Base-by-base conservation (phyloP, 2,797 vertebrate genomes). In the Crenuchus spilurus region DNA sequence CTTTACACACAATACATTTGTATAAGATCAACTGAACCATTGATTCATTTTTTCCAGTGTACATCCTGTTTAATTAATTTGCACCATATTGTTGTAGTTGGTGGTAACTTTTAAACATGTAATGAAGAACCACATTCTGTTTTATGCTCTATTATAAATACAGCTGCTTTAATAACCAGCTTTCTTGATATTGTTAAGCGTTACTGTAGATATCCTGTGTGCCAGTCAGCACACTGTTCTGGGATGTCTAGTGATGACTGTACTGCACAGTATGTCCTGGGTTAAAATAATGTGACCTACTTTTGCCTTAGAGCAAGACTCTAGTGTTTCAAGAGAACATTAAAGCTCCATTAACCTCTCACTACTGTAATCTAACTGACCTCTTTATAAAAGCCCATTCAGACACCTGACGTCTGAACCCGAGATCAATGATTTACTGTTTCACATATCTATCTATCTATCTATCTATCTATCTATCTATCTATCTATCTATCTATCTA, bases 241-340 rank as follows among this genome's bases (percentile, higher is more conserved):
- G 48, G 22, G 67, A 57, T 49, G 46, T 65, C 48, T 14, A 65
- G 22, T 64, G 70, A 48, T 76, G 58, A 64, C 55, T 49, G 51
- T 62, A 62, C 18, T 49, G 24, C 42, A 51, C 49, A 0, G n/a
- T 7, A 7, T 7, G 44, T 48, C n/a, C 44, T 70, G 64, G 67
- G 58, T 70, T 71, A 76, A 57, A 76, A 35, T 70, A 52, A 70
- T 63, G 41, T 49, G 24, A 76, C 51, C 24, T 20, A 70, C 55
- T 41, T 44, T 48, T 76, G 60, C 60, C 64, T 46, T 69, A 30
- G 48, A 41, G 8, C 52, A 65, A 55, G 51, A 31, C 41, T 54
- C n/a, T 57, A 24, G 44, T 49, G 49, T 70, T 64, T 64, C 74
- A 71, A 55, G 51, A 58, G 67, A 30, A 35, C 14, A 55, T 64